Evolutionary conservation across 2,113 vertebrate genomes (phyloP).

Genomic region (Calonectris borealis): DNA sequence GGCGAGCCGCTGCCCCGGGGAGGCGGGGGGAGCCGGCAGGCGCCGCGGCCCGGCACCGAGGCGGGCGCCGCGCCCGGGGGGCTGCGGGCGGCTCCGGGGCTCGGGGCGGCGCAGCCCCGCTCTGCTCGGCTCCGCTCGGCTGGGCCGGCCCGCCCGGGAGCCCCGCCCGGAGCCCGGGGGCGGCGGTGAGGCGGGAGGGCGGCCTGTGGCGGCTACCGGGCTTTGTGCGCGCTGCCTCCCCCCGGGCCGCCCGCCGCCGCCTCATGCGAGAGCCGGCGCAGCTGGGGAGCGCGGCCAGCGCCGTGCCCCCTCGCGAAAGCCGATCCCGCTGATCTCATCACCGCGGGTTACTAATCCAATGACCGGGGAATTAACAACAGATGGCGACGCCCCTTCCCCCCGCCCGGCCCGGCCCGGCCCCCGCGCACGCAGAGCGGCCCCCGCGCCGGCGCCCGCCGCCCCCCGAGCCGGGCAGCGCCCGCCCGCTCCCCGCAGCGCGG

Average conservation of each 20-base stretch:
- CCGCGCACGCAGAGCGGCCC: neutral
- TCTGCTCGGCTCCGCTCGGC: neutral
- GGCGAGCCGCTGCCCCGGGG: neutral
- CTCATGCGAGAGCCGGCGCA: constrained; percentile 58
- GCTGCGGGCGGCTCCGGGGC: too few relatives aligned
- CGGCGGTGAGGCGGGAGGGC: neutral
- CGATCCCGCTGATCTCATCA: constrained; percentile 83
- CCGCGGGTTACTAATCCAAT: constrained; percentile 79
- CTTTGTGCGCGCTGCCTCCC: constrained; percentile 16
- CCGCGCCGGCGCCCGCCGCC: neutral
- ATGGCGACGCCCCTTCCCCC: constrained; percentile 76
- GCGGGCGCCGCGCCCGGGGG: too few relatives aligned
- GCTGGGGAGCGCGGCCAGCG: constrained; percentile 44
- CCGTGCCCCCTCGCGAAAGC: constrained; percentile 76
- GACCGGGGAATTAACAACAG: constrained; percentile 77
- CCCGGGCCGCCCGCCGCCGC: constrained; percentile 48
- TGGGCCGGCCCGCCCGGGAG: too few relatives aligned
- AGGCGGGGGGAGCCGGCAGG: neutral
- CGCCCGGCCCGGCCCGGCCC: constrained; percentile 44
- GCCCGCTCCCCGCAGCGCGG: neutral
- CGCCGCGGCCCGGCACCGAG: too few relatives aligned
- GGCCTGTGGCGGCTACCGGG: neutral
- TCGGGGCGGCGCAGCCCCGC: too few relatives aligned
- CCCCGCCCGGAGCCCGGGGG: neutral
- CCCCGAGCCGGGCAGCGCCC: too few relatives aligned